Conservation (phyloP, 2,888 invertebrate genomes). For the Drosophila meridionalis region DNA sequence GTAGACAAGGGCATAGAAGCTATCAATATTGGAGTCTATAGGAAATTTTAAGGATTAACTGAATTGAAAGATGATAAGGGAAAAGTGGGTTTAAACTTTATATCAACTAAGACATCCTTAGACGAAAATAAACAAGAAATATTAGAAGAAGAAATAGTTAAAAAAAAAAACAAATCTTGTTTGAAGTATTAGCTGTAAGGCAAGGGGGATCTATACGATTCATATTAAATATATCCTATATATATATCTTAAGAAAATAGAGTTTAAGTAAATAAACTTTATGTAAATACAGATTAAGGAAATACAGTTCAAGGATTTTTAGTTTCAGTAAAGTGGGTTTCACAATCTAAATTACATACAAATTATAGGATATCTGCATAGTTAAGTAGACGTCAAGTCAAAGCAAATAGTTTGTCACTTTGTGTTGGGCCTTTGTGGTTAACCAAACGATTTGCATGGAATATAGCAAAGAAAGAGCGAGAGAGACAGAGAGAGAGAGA, state of each 20-base stretch:
- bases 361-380: conserved; percentile 9
- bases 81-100: background rate
- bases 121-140: no score
- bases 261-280: no score
- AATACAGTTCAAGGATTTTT: background rate
- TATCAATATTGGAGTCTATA: background rate
- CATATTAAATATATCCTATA: no score
- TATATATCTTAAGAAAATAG: no score
- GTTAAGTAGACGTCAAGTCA: background rate
- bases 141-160: no score
- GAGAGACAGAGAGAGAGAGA: background rate
- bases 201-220: no score
- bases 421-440: conserved; percentile 36
- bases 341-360: background rate
- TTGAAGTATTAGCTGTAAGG: no score
- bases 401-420: conserved; percentile 18
- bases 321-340: no score
- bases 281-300: background rate
- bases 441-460: conserved; percentile 34
- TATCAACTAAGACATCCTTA: background rate
- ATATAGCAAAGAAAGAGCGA: background rate
- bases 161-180: no score
- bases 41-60: no score
- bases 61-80: no score
- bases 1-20: background rate